Evolutionary conservation across 2,888 invertebrate species (phyloP).

Genomic region (Tholera decimalis): DNA sequence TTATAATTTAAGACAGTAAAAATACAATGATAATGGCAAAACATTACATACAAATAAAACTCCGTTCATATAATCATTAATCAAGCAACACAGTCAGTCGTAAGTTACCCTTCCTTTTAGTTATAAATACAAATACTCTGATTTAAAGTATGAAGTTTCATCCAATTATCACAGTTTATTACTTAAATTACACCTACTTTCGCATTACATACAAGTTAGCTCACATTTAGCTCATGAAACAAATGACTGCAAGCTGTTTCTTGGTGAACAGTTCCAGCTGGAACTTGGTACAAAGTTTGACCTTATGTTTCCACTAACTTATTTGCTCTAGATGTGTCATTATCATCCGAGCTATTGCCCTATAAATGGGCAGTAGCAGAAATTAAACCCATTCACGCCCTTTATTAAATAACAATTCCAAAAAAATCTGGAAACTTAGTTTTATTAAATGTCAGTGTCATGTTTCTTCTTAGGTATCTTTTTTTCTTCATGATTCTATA

Average conservation of each 20-base stretch:
- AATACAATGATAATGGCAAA: constrained; percentile 70
- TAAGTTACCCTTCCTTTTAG: constrained; percentile 36
- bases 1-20: constrained; percentile 56
- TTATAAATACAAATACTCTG: constrained; percentile 45
- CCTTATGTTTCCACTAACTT: neutral
- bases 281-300: neutral
- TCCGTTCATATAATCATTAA: constrained; percentile 39
- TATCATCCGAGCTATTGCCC: neutral
- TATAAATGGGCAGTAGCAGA: neutral
- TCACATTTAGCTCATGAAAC: constrained; percentile 11
- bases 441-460: neutral
- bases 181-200: constrained; percentile 52
- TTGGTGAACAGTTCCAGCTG: neutral
- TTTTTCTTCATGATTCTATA: constrained; percentile 1
- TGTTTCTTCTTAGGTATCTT: neutral
- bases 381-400: neutral
- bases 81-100: constrained; percentile 54
- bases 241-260: neutral
- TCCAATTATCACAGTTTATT: constrained; percentile 79
- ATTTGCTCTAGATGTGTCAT: constrained; percentile 1
- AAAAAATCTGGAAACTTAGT: neutral
- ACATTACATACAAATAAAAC: constrained; percentile 49
- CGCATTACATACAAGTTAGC: constrained; percentile 11
- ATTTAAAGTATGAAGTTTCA: constrained; percentile 56
- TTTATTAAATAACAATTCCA: neutral